phyloP scores from a whole-genome alignment of 2,113 vertebrate genomes.

The Zosterops japonicus region DNA sequence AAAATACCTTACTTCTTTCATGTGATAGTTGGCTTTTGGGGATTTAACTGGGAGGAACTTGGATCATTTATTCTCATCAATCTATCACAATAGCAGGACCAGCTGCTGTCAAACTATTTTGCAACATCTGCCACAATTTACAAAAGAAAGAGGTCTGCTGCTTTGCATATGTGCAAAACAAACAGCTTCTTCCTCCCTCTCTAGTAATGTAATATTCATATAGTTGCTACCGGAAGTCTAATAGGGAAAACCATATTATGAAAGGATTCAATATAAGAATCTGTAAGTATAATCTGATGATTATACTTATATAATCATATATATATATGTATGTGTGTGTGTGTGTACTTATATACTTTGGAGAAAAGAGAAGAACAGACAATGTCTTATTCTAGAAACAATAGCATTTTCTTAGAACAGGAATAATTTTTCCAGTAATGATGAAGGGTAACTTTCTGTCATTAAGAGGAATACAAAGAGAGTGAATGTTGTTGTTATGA shows the following conservation, averaged over 20 bases:
- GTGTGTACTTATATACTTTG: too few species aligned
- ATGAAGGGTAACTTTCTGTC: not conserved
- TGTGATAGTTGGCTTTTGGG: not conserved
- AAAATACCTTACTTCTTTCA: not conserved
- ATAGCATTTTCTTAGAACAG: not conserved
- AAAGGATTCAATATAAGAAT: not conserved
- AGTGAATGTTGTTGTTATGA: not conserved
- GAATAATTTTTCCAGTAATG: not conserved
- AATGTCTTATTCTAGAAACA: not conserved
- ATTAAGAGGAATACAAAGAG: not conserved
- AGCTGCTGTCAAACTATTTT: not conserved
- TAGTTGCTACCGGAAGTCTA: not conserved
- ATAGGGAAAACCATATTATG: not conserved
- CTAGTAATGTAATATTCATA: not conserved
- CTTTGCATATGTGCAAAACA: not conserved
- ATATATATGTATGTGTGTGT: too few species aligned
- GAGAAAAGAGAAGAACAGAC: not conserved
- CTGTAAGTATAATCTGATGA: not conserved
- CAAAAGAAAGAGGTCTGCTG: not conserved
- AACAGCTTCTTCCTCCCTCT: not conserved
- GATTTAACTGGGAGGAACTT: not conserved
- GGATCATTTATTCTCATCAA: not conserved
- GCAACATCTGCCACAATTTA: not conserved
- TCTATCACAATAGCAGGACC: not conserved
- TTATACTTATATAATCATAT: too few species aligned